Conservation (phyloP, 2,888 invertebrate species). For the Drosophila mercatorum region DNA sequence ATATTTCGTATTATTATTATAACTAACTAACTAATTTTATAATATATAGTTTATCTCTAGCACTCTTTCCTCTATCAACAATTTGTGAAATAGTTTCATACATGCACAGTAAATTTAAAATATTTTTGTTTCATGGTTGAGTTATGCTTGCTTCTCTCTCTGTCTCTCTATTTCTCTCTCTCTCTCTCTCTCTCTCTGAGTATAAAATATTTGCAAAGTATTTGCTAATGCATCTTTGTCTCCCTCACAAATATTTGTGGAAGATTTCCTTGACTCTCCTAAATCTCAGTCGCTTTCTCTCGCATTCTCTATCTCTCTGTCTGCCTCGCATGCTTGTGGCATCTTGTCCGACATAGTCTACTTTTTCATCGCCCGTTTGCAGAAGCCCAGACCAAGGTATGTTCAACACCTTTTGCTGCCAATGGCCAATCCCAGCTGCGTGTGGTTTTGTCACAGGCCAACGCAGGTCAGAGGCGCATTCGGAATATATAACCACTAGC, state of each 20-base stretch:
- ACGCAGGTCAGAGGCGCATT: constrained; percentile 45
- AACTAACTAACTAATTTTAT: no score
- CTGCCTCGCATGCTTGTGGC: not conserved
- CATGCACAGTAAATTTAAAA: not conserved
- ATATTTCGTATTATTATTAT: no score
- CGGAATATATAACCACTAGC: constrained; percentile 55
- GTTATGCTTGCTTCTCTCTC: not conserved
- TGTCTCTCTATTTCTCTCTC: not conserved
- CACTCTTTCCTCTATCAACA: no score
- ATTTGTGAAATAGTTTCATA: not conserved
- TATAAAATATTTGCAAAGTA: not conserved
- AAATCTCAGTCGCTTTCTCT: no score
- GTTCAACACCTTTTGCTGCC: constrained; percentile 15
- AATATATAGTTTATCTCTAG: not conserved
- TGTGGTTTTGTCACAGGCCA: constrained; percentile 21
- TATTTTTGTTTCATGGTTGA: no score
- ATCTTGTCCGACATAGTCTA: not conserved
- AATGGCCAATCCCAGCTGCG: constrained; percentile 18
- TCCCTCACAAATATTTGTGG: constrained; percentile 1
- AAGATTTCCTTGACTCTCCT: not conserved
- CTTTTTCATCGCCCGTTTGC: not conserved
- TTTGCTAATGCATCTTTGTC: not conserved
- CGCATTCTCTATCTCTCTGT: not conserved
- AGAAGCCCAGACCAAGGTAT: not conserved
- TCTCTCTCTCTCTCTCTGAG: not conserved